A percentile compares a stretch with the other conserved stretches of the same genome.
Evolutionary conservation across 2,797 vertebrate species (phyloP).

Genomic region (Yasuhikotakia modesta): DNA sequence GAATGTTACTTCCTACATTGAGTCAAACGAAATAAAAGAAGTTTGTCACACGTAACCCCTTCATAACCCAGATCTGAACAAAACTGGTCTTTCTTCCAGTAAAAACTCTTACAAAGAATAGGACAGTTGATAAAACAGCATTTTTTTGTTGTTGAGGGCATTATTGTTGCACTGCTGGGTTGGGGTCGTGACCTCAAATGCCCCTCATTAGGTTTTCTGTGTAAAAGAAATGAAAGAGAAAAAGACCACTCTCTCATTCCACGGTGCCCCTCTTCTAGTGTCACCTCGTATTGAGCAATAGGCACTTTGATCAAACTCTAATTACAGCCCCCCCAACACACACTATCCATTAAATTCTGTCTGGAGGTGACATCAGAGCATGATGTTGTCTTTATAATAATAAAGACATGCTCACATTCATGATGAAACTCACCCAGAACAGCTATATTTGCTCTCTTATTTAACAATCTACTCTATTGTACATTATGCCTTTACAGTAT

Average conservation of each 20-base stretch:
- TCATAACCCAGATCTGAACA: constrained; percentile 7
- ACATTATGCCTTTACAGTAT: too few species aligned
- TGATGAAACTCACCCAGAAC: not conserved
- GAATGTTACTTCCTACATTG: constrained; percentile 13
- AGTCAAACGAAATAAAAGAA: constrained; percentile 12
- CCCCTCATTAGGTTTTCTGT: constrained; percentile 62
- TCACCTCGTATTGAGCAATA: constrained; percentile 70
- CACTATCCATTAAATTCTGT: constrained; percentile 12
- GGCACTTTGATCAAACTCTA: constrained; percentile 72
- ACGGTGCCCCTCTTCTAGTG: constrained; percentile 52
- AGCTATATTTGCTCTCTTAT: too few species aligned
- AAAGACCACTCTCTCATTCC: constrained; percentile 63
- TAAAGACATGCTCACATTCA: not conserved
- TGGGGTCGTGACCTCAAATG: constrained; percentile 62
- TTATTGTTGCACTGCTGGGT: constrained; percentile 26
- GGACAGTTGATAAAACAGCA: constrained; percentile 2
- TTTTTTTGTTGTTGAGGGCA: not conserved
- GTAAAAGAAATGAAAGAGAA: constrained; percentile 68
- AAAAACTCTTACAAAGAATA: constrained; percentile 10
- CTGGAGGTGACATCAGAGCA: not conserved
- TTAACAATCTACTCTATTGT: too few species aligned
- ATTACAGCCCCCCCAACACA: constrained; percentile 50
- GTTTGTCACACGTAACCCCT: constrained; percentile 13
- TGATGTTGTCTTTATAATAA: constrained; percentile 14
- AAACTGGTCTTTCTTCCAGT: constrained; percentile 29